Percentiles rank a stretch among this genome's conserved stretches.
phyloP scores from a whole-genome alignment of 2,888 invertebrate species.

The Heliconius hortense region DNA sequence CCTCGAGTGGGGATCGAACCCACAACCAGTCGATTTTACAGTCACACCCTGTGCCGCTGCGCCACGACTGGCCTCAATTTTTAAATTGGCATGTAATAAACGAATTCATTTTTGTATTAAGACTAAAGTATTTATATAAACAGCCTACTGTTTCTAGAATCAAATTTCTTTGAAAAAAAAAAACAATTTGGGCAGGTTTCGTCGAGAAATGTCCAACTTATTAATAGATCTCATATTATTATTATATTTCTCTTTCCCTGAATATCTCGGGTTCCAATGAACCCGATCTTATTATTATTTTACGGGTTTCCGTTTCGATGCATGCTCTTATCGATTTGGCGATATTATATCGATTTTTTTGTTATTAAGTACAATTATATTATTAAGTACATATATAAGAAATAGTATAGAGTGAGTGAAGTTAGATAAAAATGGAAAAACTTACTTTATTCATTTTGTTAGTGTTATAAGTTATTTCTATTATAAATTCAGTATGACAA shows the following conservation, averaged over 20 bases:
- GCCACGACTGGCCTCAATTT: no score
- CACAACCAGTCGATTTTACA: no score
- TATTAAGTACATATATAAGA: no score
- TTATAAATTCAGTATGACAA: no score
- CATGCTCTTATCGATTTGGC: neutral
- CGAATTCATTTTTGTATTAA: neutral
- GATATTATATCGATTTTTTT: neutral
- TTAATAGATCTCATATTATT: conserved; percentile 13
- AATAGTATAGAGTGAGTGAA: no score
- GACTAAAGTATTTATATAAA: neutral
- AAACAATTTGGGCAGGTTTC: neutral
- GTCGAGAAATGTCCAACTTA: neutral
- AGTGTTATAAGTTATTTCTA: no score
- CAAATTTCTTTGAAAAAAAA: neutral
- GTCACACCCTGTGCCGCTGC: no score
- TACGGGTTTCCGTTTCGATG: conserved; percentile 6
- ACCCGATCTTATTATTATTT: neutral
- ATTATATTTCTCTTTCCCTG: neutral
- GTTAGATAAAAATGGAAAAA: no score
- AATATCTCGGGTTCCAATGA: no score
- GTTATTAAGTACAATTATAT: no score
- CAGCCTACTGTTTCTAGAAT: neutral
- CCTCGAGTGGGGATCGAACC: no score
- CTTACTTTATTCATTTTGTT: no score
- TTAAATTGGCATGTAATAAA: neutral